Percentiles rank a stretch among this genome's conserved stretches.
Conservation (phyloP, 2,113 vertebrate species). For the Seriola quinqueradiata region DNA sequence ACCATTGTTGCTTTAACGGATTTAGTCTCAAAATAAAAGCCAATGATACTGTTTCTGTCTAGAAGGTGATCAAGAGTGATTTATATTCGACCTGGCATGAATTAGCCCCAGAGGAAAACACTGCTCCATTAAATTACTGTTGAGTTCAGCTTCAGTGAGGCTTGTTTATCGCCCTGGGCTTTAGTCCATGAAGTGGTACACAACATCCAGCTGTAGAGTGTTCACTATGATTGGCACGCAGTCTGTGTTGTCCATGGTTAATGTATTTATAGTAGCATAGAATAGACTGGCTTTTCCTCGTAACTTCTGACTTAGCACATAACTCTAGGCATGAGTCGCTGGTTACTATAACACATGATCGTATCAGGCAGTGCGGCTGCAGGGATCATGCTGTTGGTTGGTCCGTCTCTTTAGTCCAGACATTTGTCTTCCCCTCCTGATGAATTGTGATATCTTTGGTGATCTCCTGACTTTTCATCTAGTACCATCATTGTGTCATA, state of each 20-base stretch:
- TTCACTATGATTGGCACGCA: background rate
- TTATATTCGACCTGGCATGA: conserved; percentile 14
- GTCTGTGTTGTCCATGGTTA: background rate
- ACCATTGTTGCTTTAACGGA: background rate
- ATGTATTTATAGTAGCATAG: background rate
- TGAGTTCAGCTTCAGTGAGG: conserved; percentile 7
- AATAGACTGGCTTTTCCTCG: background rate
- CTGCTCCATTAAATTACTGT: conserved; percentile 41
- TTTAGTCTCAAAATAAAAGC: background rate
- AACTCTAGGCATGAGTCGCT: background rate
- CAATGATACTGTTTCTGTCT: background rate
- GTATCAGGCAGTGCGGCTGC: background rate
- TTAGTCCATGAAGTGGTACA: conserved; percentile 3
- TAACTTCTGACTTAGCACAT: background rate
- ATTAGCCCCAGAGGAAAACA: conserved; percentile 23
- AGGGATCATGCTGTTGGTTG: background rate
- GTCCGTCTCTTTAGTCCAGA: background rate
- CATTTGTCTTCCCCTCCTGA: too few species aligned
- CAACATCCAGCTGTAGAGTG: background rate
- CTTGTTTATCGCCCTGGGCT: conserved; percentile 21
- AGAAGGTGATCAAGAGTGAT: conserved; percentile 35
- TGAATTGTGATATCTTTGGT: too few species aligned
- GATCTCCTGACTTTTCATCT: background rate
- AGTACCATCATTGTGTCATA: too few species aligned
- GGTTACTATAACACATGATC: background rate